Percentiles rank a stretch among this genome's conserved stretches.
Conservation (phyloP, 2,113 vertebrate species). For the Mixornis gularis region DNA sequence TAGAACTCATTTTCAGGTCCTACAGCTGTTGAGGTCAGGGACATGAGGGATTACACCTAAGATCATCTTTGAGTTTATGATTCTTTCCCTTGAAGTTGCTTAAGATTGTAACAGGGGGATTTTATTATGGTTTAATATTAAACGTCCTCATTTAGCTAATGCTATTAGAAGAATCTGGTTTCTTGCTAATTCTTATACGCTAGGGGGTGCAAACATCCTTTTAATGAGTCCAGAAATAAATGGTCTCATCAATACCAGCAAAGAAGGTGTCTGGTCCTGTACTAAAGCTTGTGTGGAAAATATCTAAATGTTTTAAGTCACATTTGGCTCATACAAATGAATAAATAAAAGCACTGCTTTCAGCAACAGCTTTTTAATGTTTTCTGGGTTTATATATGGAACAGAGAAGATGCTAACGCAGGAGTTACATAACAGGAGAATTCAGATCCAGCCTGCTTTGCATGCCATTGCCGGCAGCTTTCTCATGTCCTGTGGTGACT, state of each 20-base stretch:
- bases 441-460: not conserved
- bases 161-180: not conserved
- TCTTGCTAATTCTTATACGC: slow-evolving; percentile 25
- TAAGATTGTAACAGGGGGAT: not conserved
- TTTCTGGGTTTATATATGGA: slow-evolving; percentile 21
- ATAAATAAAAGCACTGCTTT: not conserved
- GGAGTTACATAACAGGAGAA: not conserved
- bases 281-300: not conserved
- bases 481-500: slow-evolving; percentile 8
- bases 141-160: not conserved
- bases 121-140: slow-evolving; percentile 3
- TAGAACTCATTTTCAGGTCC: not conserved
- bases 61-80: not conserved
- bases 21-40: not conserved
- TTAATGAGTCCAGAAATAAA: not conserved
- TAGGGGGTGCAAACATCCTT: slow-evolving; percentile 64
- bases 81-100: not conserved
- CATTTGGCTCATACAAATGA: not conserved
- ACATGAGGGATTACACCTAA: not conserved
- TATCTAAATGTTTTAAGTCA: not conserved
- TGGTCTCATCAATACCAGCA: not conserved
- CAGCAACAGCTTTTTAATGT: slow-evolving; percentile 8
- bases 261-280: not conserved
- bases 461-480: not conserved
- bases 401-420: not conserved